These are phyloP conservation scores for Sebastes nivosus DNA, from an alignment of 2,797 vertebrate genomes.

Conservation along the genomic window DNA sequence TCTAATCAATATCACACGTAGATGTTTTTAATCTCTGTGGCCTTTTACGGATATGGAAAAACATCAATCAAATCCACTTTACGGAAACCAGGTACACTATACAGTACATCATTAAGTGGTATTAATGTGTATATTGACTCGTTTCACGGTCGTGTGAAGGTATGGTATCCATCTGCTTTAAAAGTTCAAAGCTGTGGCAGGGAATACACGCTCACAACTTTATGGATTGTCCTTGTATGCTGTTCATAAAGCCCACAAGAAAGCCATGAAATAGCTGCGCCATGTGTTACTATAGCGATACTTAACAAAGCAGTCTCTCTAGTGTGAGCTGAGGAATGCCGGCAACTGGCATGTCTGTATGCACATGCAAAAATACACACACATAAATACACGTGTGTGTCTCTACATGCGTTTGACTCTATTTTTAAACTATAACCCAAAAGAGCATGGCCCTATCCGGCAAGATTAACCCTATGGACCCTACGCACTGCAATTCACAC, in stretches of 20 bases:
- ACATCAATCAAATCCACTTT: not conserved
- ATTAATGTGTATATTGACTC: not conserved
- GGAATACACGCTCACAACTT: conserved; percentile 18
- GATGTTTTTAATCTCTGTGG: conserved; percentile 16
- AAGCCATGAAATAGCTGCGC: conserved; percentile 26
- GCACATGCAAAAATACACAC: conserved; percentile 37
- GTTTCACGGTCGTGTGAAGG: not conserved
- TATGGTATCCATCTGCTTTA: not conserved
- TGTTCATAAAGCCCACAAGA: conserved; percentile 12
- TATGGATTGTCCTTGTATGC: conserved; percentile 17
- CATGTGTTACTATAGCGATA: conserved; percentile 33
- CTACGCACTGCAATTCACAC: not conserved
- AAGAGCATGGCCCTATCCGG: not conserved
- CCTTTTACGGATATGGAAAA: conserved; percentile 31
- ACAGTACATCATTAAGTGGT: not conserved
- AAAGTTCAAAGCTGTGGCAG: conserved; percentile 7
- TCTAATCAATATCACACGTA: conserved; percentile 7
- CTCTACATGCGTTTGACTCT: conserved; percentile 25
- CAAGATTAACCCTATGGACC: not conserved
- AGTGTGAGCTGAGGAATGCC: conserved; percentile 52
- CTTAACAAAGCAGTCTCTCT: conserved; percentile 18
- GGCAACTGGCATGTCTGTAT: conserved; percentile 47
- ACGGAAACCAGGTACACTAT: not conserved
- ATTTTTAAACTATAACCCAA: conserved; percentile 44
- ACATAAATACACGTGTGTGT: conserved; percentile 2